phyloP scores from a whole-genome alignment of 1,140 invertebrate genomes.

The Drosophila watanabei region DNA sequence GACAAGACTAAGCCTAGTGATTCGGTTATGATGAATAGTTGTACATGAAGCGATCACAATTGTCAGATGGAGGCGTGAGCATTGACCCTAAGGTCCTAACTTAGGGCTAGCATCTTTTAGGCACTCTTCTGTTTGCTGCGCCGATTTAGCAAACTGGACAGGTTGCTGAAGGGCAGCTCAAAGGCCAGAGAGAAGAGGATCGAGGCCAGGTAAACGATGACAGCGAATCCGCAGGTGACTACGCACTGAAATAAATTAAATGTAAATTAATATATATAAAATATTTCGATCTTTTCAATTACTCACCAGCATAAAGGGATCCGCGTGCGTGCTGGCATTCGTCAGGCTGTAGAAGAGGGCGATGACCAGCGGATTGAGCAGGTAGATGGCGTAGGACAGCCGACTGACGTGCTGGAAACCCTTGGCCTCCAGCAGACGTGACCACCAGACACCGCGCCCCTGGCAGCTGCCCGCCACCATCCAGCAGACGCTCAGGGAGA shows the following conservation, averaged over 20 bases:
- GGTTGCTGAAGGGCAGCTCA: slow-evolving; percentile 82
- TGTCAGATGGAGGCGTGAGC: slow-evolving; percentile 66
- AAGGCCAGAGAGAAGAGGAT: slow-evolving; percentile 82
- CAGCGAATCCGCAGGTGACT: slow-evolving; percentile 75
- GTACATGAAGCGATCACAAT: slow-evolving; percentile 79
- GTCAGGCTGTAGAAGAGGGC: slow-evolving; percentile 76
- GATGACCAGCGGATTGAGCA: slow-evolving; percentile 82
- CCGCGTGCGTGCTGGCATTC: slow-evolving; percentile 75
- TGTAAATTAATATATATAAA: background rate
- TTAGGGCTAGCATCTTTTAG: slow-evolving; percentile 68
- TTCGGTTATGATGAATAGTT: slow-evolving; percentile 56
- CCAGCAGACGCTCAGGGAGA: slow-evolving; percentile 79
- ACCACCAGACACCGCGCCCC: slow-evolving; percentile 77
- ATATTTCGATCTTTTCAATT: background rate
- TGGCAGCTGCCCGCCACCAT: slow-evolving; percentile 81
- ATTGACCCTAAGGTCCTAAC: slow-evolving; percentile 36
- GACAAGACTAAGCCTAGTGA: slow-evolving; percentile 42
- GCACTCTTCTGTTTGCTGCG: slow-evolving; percentile 56
- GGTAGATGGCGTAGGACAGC: slow-evolving; percentile 82
- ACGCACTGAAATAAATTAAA: slow-evolving; percentile 64
- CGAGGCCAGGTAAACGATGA: slow-evolving; percentile 80
- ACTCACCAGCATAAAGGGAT: slow-evolving; percentile 84
- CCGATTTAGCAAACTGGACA: slow-evolving; percentile 70
- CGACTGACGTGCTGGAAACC: slow-evolving; percentile 84
- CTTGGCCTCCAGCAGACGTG: slow-evolving; percentile 77